Evolutionary conservation across 2,888 invertebrate species (phyloP).

Genomic region (Brachycybe producta): DNA sequence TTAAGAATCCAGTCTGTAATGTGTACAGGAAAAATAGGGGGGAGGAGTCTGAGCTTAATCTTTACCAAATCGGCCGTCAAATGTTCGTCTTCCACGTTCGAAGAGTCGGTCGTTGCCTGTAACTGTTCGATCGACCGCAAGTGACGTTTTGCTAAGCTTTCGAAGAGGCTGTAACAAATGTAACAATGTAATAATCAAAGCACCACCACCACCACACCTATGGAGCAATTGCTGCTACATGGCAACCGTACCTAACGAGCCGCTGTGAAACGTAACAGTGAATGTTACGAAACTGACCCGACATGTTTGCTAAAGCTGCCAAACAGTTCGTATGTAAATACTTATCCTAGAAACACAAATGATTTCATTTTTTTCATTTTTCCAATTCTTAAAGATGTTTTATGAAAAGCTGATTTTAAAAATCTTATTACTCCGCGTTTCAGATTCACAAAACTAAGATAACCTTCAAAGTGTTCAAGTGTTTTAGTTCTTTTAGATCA

Average conservation of each 20-base stretch:
- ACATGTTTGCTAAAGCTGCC: slow-evolving; percentile 98
- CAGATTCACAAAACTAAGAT: too few relatives aligned
- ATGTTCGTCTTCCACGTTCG: slow-evolving; percentile 21
- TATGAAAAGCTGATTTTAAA: too few relatives aligned
- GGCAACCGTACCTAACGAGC: slow-evolving; percentile 47
- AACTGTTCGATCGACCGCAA: slow-evolving; percentile 33
- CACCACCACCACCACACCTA: slow-evolving; percentile 1
- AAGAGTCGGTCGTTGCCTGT: slow-evolving; percentile 15
- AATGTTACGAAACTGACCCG: slow-evolving; percentile 71
- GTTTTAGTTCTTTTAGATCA: too few relatives aligned
- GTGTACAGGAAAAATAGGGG: too few relatives aligned
- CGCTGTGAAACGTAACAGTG: slow-evolving; percentile 95
- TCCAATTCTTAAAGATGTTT: too few relatives aligned
- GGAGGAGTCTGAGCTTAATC: too few relatives aligned
- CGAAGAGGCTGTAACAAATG: slow-evolving; percentile 57
- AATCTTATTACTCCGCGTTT: too few relatives aligned
- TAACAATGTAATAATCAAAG: background rate
- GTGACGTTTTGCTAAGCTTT: slow-evolving; percentile 75
- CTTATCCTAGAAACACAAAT: slow-evolving; percentile 51
- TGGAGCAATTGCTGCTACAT: too few relatives aligned
- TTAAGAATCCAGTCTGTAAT: too few relatives aligned
- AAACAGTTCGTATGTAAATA: slow-evolving; percentile 97
- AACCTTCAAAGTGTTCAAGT: too few relatives aligned
- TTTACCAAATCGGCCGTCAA: slow-evolving; percentile 25
- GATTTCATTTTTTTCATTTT: slow-evolving; percentile 18